Percentiles rank a stretch among this genome's conserved stretches.
phyloP scores from a whole-genome alignment of 2,888 invertebrate species.

The Eupeodes latifasciatus region DNA sequence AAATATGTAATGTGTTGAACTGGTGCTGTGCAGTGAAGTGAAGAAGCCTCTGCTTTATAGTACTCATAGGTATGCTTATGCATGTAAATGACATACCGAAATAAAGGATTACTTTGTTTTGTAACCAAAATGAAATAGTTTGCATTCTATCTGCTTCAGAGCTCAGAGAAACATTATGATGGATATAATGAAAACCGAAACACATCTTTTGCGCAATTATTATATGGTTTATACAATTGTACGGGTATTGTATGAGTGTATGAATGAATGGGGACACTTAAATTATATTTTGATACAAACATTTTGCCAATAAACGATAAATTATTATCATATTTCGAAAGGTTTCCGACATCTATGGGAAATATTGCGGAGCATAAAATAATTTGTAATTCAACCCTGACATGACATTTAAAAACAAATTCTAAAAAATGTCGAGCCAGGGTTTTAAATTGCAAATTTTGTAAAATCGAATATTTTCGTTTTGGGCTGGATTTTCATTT shows the following conservation, averaged over 20 bases:
- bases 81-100: background rate
- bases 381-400: too few species aligned
- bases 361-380: background rate
- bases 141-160: constrained; percentile 28
- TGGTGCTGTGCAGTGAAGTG: background rate
- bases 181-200: constrained; percentile 31
- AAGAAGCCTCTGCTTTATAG: background rate
- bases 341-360: background rate
- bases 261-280: constrained; percentile 8
- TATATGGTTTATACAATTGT: constrained; percentile 1
- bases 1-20: background rate
- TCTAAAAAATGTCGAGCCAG: too few species aligned
- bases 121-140: constrained; percentile 35
- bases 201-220: constrained; percentile 22
- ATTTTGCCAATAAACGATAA: constrained; percentile 21
- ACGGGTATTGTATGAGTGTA: too few species aligned
- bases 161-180: constrained; percentile 11
- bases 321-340: background rate
- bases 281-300: constrained; percentile 7
- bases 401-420: too few species aligned
- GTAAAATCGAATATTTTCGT: too few species aligned
- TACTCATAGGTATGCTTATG: background rate
- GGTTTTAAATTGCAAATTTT: too few species aligned
- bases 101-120: constrained; percentile 16
- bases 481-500: too few species aligned